Percentiles rank a stretch among this genome's conserved stretches.
Conservation (phyloP, 2,113 vertebrate genomes). For the Carlito syrichta region DNA sequence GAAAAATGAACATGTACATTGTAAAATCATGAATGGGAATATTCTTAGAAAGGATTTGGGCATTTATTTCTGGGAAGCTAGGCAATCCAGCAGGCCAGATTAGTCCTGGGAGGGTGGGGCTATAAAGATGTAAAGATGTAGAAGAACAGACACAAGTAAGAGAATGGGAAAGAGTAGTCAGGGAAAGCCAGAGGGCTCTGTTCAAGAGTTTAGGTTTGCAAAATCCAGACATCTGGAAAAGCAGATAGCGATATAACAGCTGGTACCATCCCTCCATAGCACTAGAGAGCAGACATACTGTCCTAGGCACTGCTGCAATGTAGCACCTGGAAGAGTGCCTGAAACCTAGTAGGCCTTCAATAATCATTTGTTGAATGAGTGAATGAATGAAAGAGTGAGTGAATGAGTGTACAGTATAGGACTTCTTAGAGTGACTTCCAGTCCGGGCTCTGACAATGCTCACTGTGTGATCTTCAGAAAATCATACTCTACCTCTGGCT, state of each 20-base stretch:
- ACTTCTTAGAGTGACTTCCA: background rate
- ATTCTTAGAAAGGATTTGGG: background rate
- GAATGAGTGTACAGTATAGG: background rate
- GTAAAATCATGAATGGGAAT: background rate
- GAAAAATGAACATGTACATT: background rate
- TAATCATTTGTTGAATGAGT: background rate
- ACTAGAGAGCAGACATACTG: background rate
- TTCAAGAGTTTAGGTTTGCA: background rate
- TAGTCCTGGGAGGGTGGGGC: background rate
- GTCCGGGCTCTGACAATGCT: background rate
- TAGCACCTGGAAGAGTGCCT: background rate
- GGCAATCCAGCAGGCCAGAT: background rate
- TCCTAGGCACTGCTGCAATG: background rate
- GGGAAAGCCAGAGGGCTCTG: accelerated
- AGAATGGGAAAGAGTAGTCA: background rate
- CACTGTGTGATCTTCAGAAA: background rate
- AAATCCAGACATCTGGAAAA: background rate
- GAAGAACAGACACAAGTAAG: background rate
- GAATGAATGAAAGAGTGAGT: background rate
- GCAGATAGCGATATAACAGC: background rate
- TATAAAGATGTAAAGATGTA: background rate
- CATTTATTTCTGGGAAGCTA: background rate
- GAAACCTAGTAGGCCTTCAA: background rate
- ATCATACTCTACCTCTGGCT: background rate
- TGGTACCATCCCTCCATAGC: no score